A percentile compares a stretch with the other conserved stretches of the same genome.
Evolutionary conservation across 2,888 invertebrate genomes (phyloP).

Genomic region (Orgyia antiqua): DNA sequence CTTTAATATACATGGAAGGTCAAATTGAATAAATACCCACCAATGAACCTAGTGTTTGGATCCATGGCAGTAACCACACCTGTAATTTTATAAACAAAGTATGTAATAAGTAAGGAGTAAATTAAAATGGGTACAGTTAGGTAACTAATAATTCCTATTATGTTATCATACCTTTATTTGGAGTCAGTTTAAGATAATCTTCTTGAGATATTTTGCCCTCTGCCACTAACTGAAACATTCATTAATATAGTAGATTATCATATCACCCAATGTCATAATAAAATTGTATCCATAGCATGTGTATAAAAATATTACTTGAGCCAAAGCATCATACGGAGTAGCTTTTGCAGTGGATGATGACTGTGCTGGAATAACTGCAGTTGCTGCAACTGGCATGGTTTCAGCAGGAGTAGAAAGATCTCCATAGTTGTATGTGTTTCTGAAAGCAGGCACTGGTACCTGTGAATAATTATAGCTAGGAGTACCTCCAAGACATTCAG

Average conservation of each 20-base stretch:
- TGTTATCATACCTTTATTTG: slow-evolving; percentile 54
- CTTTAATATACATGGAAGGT: too few species aligned
- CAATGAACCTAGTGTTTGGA: slow-evolving; percentile 41
- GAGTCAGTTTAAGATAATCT: slow-evolving; percentile 66
- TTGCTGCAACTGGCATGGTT: too few species aligned
- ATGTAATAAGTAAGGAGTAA: too few species aligned
- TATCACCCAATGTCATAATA: too few species aligned
- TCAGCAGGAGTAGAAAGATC: too few species aligned
- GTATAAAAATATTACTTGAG: slow-evolving; percentile 46
- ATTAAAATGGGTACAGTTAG: too few species aligned
- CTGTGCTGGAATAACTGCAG: slow-evolving; percentile 27
- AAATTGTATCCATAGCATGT: too few species aligned
- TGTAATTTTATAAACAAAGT: slow-evolving; percentile 39
- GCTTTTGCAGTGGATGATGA: slow-evolving; percentile 16
- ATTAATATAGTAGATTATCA: slow-evolving; percentile 16
- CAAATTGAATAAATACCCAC: slow-evolving; percentile 51
- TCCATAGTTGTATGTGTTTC: too few species aligned
- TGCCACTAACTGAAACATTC: slow-evolving; percentile 66
- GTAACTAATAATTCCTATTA: too few species aligned
- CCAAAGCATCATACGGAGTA: slow-evolving; percentile 58
- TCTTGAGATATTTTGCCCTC: slow-evolving; percentile 67
- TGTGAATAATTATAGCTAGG: too few species aligned
- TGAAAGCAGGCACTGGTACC: too few species aligned
- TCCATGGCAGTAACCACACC: slow-evolving; percentile 42
- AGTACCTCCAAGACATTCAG: slow-evolving; percentile 17